Base-by-base conservation (phyloP, 2,113 vertebrate species). In the Orientallactaga bullata region DNA sequence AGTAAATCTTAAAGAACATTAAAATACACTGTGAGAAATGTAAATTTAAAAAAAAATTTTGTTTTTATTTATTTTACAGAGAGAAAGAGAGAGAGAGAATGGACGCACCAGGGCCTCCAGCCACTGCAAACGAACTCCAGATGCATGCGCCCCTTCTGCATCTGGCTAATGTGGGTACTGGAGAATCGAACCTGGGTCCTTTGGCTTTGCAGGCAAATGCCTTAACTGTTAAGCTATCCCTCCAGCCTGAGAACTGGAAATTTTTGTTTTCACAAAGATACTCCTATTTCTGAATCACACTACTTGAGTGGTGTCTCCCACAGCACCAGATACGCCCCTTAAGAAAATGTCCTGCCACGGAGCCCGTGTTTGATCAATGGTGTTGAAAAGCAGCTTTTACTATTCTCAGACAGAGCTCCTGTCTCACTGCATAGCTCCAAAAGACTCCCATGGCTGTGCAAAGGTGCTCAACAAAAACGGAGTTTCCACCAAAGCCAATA, bases 381-480 rank as follows among this genome's bases (percentile, higher is more conserved):
- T 84, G 79, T 35, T 92, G 95, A 95, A 96, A 95, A 85, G 74
- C 93, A 89, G 91, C 93, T 96, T 95, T 94, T 81, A 60, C 91
- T 87, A 37, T 81, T 79, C 85, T 96, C 90, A 88, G 79, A 95
- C 80, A 95, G 92, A 93, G 86, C 80, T 95, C 80, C 60, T 21
- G 37, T 95, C 93, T 92, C 89, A 85, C 17, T 74, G 51, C 7
- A 58, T 6, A 72, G 37, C 30, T 90, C 88, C 16, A 77, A 72
- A 78, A 78, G 32, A 61, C 77, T 94, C 60, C 85, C 87, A 79
- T n/a, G 83, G 77, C 47, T 72, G 42, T 2, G 3, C 24, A 30
- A 63, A 80, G 63, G 85, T 83, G 72, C 88, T 85, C 95, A 93
- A 93, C 24, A 61, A 91, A 94, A 89, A 60, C 35, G 74, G 16